A percentile compares a stretch with the other conserved stretches of the same genome.
These are phyloP conservation scores for Theonella swinhoei DNA, from an alignment of 37 sponge, comb jelly and placozoan species.

Conservation along the genomic window DNA sequence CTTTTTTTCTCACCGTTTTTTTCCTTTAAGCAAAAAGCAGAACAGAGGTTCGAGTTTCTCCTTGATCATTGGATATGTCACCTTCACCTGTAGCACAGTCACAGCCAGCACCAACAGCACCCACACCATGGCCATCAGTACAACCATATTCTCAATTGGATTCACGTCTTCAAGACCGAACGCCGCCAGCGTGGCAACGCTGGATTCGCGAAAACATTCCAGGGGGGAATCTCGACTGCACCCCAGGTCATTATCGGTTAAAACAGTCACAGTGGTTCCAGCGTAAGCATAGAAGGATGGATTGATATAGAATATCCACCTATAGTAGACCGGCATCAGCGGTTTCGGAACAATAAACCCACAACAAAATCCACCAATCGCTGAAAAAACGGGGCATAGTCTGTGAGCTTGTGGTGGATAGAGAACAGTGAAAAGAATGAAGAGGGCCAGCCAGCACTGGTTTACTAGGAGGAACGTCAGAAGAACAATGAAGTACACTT, in stretches of 20 bases:
- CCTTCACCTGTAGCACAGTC: slow-evolving; percentile 27
- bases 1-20: slow-evolving; percentile 26
- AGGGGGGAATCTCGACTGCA: slow-evolving; percentile 28
- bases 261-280: slow-evolving; percentile 41
- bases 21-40: background rate
- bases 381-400: slow-evolving; percentile 75
- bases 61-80: slow-evolving; percentile 13
- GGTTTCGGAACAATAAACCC: slow-evolving; percentile 76
- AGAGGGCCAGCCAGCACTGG: slow-evolving; percentile 68
- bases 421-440: slow-evolving; percentile 65
- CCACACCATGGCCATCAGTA: slow-evolving; percentile 46
- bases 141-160: slow-evolving; percentile 44
- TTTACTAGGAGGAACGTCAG: slow-evolving; percentile 71
- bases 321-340: slow-evolving; percentile 60
- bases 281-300: slow-evolving; percentile 80
- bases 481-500: slow-evolving; percentile 24
- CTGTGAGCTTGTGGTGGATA: slow-evolving; percentile 58
- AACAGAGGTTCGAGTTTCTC: slow-evolving; percentile 23
- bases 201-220: slow-evolving; percentile 64
- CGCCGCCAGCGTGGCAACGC: slow-evolving; percentile 12
- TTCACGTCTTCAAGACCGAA: slow-evolving; percentile 59
- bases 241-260: slow-evolving; percentile 11
- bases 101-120: slow-evolving; percentile 29
- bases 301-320: slow-evolving; percentile 75
- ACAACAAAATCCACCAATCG: slow-evolving; percentile 76